Conservation (phyloP, 2,797 vertebrate species). For the Sebastes iracundus region DNA sequence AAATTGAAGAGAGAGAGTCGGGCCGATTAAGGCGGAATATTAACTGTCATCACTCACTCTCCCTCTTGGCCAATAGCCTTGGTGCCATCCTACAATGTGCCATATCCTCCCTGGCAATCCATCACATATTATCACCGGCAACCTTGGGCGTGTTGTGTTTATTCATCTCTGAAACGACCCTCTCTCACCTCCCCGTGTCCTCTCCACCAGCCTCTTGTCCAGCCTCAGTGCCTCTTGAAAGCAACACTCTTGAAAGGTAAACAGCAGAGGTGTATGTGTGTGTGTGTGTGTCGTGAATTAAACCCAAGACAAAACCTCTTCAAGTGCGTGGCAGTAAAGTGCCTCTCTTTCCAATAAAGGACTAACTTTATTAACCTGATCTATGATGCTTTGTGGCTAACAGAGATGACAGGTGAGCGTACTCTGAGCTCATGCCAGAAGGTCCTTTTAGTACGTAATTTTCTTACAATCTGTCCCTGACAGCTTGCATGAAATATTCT, state of each 20-base stretch:
- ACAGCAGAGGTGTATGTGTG: slow-evolving; percentile 15
- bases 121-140: slow-evolving; percentile 57
- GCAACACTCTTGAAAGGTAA: slow-evolving; percentile 69
- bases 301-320: slow-evolving; percentile 20
- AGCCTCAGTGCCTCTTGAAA: slow-evolving; percentile 16
- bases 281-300: slow-evolving; percentile 19
- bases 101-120: slow-evolving; percentile 48
- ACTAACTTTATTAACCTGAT: slow-evolving; percentile 37
- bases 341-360: slow-evolving; percentile 5
- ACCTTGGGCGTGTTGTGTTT: slow-evolving; percentile 69
- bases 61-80: slow-evolving; percentile 50
- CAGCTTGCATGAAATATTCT: background rate
- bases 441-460: background rate
- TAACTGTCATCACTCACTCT: slow-evolving; percentile 65
- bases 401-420: background rate
- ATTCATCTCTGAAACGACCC: slow-evolving; percentile 71
- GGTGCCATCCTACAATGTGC: slow-evolving; percentile 34
- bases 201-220: slow-evolving; percentile 49
- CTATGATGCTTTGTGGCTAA: slow-evolving; percentile 16
- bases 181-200: slow-evolving; percentile 32
- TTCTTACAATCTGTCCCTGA: slow-evolving; percentile 2
- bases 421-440: background rate
- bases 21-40: slow-evolving; percentile 57
- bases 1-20: slow-evolving; percentile 60
- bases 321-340: slow-evolving; percentile 13